Evolutionary conservation across 2,113 vertebrate genomes (phyloP), one percentile per base, ranked within the genome.

Genomic region (Psilopogon haemacephalus): DNA sequence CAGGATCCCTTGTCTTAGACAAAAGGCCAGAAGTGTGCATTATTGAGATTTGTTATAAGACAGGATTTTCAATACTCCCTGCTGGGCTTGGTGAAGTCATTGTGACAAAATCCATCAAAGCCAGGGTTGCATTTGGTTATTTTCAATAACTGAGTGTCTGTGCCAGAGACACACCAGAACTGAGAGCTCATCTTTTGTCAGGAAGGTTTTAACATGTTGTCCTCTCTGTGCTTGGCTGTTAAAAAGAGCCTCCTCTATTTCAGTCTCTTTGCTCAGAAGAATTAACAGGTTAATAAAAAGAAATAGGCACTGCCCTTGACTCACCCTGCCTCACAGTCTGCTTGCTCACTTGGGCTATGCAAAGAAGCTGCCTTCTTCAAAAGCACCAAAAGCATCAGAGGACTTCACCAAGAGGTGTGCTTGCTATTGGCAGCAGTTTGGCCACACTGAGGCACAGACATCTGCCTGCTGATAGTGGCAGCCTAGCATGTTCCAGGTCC

Each of bases 371-470:
- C 68, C 12, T 83, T 62, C 55, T 30, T 74, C 78, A 73, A 72
- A 72, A 73, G 12, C 56, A 0, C 30, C 10, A 64, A 79, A 92
- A 78, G 1, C 37, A 37, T 15, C 16, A 8, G 3, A 11, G 21
- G n/a, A 54, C 46, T 79, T 87, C 23, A 5, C n/a, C 23, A 14
- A n/a, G 15, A 76, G 23, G 10, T 58, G 20, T 5, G 10, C 30
- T 52, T 87, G 46, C 38, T 82, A 2, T 12, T 32, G 17, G 2
- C 6, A 5, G n/a, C 40, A 87, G 9, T 15, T 78, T 28, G 48
- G 58, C 26, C 30, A 28, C 8, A 1, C n/a, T 0, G 0, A 15
- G 26, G 19, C 21, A 67, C 16, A 27, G 30, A 28, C 6, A 11
- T 6, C 2, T 84, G 33, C 35, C 33, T 68, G 28, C 37, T 33